Evolutionary conservation across 2,888 invertebrate species (phyloP).

Genomic region (Oligia fasciuncula): DNA sequence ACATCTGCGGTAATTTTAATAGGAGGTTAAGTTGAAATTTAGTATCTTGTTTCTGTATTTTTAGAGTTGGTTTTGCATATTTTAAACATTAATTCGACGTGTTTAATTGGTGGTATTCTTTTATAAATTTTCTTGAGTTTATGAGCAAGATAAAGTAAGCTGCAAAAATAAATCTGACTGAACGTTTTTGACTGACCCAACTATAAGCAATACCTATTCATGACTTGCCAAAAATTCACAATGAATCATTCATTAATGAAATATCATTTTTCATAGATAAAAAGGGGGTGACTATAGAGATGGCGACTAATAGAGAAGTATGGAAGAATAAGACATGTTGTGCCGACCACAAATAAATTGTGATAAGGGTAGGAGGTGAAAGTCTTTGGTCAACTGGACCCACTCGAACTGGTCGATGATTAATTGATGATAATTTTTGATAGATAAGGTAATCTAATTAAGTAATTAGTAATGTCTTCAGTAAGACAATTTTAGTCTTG

Average conservation of each 20-base stretch:
- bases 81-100: conserved; percentile 6
- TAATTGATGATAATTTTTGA: too few species aligned
- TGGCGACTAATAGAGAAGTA: too few species aligned
- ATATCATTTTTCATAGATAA: neutral
- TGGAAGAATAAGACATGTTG: too few species aligned
- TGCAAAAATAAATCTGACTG: neutral
- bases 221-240: neutral
- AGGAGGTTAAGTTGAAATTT: conserved; percentile 53
- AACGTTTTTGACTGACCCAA: neutral
- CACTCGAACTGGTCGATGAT: too few species aligned
- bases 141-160: neutral
- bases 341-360: too few species aligned
- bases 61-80: conserved; percentile 29
- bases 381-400: too few species aligned
- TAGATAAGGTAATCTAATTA: too few species aligned
- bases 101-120: neutral
- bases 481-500: too few species aligned
- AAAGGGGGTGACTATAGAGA: neutral
- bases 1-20: conserved; percentile 52
- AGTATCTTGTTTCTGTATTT: conserved; percentile 25
- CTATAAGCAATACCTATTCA: neutral
- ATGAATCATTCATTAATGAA: too few species aligned
- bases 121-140: neutral
- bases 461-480: too few species aligned
- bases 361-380: too few species aligned